Conservation (phyloP, 2,797 vertebrate genomes). For the Podargus strigoides region DNA sequence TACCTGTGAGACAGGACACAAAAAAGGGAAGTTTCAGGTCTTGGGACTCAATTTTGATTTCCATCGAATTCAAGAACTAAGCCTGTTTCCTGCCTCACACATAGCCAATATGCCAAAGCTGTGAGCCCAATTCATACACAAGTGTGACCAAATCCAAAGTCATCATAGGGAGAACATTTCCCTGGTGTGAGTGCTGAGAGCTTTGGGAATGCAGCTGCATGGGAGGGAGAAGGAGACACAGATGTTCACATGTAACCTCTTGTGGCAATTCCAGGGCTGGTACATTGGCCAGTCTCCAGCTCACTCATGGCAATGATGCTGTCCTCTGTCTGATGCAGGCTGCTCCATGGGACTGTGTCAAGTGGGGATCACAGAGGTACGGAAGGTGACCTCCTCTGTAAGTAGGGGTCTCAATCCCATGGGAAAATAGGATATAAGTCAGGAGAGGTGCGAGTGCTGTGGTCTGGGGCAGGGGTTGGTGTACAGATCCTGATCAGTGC, state of each 20-base stretch:
- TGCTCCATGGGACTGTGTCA: background rate
- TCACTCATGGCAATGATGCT: background rate
- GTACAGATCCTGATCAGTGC: background rate
- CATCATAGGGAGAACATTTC: background rate
- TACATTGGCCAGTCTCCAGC: background rate
- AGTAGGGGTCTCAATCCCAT: background rate
- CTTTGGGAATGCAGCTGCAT: background rate
- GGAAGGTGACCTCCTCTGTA: background rate
- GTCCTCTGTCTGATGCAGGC: background rate
- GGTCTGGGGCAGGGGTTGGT: background rate
- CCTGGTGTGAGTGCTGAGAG: background rate
- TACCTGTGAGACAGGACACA: conserved; percentile 71
- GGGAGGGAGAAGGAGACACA: background rate
- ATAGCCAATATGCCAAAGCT: background rate
- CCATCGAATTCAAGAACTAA: background rate
- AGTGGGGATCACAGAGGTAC: background rate
- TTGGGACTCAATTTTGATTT: background rate
- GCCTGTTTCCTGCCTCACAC: background rate
- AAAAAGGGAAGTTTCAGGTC: background rate
- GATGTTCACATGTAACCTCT: background rate
- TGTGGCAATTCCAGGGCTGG: background rate
- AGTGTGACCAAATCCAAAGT: background rate
- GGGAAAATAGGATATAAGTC: background rate
- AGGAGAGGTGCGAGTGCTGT: background rate
- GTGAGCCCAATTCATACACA: background rate